phyloP scores from a whole-genome alignment of 2,113 vertebrate species.

The Mola mola region DNA sequence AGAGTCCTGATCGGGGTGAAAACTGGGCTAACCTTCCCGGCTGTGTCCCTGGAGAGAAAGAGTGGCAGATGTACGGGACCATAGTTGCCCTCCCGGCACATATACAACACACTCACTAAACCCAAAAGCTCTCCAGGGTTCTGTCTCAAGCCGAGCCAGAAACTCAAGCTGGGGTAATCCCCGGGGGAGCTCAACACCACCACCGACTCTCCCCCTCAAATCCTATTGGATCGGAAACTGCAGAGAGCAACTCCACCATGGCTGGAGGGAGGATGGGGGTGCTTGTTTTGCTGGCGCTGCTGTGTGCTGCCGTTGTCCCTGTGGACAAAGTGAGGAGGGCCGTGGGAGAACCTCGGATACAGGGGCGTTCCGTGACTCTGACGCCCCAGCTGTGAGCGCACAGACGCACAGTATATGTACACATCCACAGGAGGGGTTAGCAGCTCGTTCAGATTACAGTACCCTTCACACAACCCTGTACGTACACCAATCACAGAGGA shows the following conservation, averaged over 20 bases:
- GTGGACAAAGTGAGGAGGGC: constrained; percentile 3
- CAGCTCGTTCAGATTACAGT: constrained; percentile 1
- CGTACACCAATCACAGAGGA: too few species aligned
- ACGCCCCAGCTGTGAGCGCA: constrained; percentile 26
- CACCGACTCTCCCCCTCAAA: constrained; percentile 44
- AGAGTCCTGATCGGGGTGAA: constrained; percentile 47
- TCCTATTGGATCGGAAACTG: constrained; percentile 54
- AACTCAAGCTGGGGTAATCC: constrained; percentile 65
- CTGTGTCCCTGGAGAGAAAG: constrained; percentile 43
- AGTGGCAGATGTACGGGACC: constrained; percentile 58
- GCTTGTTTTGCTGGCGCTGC: constrained; percentile 20
- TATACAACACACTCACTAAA: constrained; percentile 14
- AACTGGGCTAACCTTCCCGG: constrained; percentile 59
- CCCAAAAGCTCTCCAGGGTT: constrained; percentile 59
- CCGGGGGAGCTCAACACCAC: constrained; percentile 56
- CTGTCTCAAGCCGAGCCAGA: constrained; percentile 65
- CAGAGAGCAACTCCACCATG: constrained; percentile 38
- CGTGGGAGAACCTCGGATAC: constrained; percentile 1
- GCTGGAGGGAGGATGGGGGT: background rate
- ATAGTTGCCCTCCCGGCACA: constrained; percentile 25
- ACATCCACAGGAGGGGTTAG: background rate
- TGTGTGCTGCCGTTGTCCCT: constrained; percentile 15
- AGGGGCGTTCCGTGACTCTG: constrained; percentile 12
- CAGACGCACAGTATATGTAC: background rate
- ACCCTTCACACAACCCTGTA: background rate